A percentile compares a stretch with the other conserved stretches of the same genome.
Conservation (phyloP, 1,140 invertebrate genomes). For the Solenopsis fugax region DNA sequence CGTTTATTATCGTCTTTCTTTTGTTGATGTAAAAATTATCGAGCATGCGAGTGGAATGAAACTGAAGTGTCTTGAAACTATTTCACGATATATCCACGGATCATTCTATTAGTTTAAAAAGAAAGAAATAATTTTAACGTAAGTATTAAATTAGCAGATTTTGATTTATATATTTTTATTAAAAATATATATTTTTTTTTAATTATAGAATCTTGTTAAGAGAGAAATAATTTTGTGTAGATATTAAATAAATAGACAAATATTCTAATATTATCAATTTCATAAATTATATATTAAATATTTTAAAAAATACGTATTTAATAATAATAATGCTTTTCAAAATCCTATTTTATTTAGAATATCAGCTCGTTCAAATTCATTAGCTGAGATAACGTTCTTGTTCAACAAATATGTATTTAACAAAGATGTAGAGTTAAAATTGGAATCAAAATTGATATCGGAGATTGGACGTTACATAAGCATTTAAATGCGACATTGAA, state of each 20-base stretch:
- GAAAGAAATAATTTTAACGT: background rate
- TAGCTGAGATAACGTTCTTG: no score
- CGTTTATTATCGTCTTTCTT: background rate
- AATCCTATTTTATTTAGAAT: background rate
- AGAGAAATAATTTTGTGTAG: background rate
- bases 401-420: background rate
- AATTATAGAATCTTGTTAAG: background rate
- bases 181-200: background rate
- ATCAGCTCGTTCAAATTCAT: background rate
- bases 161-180: background rate
- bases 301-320: background rate
- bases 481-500: background rate
- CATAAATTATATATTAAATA: background rate
- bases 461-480: background rate
- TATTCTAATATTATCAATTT: background rate
- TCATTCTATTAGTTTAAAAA: background rate
- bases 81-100: background rate
- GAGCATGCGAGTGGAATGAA: background rate
- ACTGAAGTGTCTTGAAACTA: background rate
- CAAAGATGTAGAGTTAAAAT: conserved; percentile 15
- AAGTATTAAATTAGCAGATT: background rate
- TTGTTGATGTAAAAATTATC: background rate
- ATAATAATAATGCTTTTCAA: background rate
- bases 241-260: background rate
- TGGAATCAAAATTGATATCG: conserved; percentile 1